Evolutionary conservation across 2,888 invertebrate species (phyloP).

Genomic region (Tetramorium bicarinatum): DNA sequence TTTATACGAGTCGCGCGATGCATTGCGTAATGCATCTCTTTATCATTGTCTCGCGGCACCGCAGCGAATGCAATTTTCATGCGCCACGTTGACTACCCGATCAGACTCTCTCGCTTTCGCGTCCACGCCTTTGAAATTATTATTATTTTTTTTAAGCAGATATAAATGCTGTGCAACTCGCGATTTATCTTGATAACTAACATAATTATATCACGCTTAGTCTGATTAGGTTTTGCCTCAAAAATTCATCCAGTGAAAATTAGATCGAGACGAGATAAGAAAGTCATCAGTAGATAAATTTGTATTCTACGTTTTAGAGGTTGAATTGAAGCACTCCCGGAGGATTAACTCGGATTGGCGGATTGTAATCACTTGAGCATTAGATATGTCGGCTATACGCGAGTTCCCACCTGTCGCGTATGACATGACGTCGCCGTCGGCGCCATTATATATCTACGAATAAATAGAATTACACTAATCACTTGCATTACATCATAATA

Average conservation of each 20-base stretch:
- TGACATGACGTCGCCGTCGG: conserved; percentile 43
- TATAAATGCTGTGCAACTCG: neutral
- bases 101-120: conserved; percentile 14
- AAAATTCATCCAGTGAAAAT: conserved; percentile 51
- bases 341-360: neutral
- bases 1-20: conserved; percentile 44
- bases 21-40: conserved; percentile 57
- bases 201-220: neutral
- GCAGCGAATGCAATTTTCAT: conserved; percentile 33
- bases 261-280: neutral
- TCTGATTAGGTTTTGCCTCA: conserved; percentile 16
- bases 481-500: conserved; percentile 79
- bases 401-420: conserved; percentile 28
- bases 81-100: neutral
- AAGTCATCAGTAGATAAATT: neutral
- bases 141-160: neutral
- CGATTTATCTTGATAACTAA: conserved; percentile 24
- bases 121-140: conserved; percentile 15
- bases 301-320: neutral
- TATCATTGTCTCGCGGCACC: conserved; percentile 47
- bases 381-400: neutral
- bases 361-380: neutral
- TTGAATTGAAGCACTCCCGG: neutral
- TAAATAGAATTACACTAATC: conserved; percentile 79
- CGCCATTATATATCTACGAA: conserved; percentile 70